Percentiles rank a stretch among this genome's conserved stretches.
Evolutionary conservation across 2,888 invertebrate species (phyloP).

Genomic region (Dromius quadrimaculatus): DNA sequence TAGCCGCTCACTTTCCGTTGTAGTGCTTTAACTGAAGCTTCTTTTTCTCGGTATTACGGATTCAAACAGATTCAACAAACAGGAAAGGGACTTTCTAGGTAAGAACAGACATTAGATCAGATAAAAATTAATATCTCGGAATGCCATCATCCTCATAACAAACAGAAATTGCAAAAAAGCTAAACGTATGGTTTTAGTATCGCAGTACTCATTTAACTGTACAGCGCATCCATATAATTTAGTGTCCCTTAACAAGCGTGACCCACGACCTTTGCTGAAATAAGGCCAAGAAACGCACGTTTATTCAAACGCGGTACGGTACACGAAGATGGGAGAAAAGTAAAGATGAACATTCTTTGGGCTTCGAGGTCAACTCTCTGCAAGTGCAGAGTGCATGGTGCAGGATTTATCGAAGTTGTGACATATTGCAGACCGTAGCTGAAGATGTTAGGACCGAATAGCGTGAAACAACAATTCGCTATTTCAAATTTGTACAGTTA

Average conservation of each 20-base stretch:
- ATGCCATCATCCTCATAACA: too few species aligned
- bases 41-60: too few species aligned
- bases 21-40: too few species aligned
- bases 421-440: slow-evolving; percentile 25
- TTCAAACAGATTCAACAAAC: too few species aligned
- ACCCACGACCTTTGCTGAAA: slow-evolving; percentile 46
- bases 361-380: slow-evolving; percentile 30
- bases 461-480: too few species aligned
- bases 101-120: too few species aligned
- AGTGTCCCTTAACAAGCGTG: slow-evolving; percentile 51
- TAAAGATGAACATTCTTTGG: slow-evolving; percentile 24
- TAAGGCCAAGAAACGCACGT: slow-evolving; percentile 49
- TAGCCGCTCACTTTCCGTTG: too few species aligned
- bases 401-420: neutral
- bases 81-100: too few species aligned
- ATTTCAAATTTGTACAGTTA: too few species aligned
- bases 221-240: slow-evolving; percentile 43
- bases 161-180: slow-evolving; percentile 5
- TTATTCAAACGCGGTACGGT: neutral
- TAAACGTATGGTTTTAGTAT: slow-evolving; percentile 32
- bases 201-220: slow-evolving; percentile 42
- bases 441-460: neutral
- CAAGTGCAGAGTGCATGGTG: slow-evolving; percentile 13
- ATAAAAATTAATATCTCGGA: too few species aligned
- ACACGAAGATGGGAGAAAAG: neutral